These are phyloP conservation scores for Lingula anatina DNA, from an alignment of 2,888 invertebrate species.

Conservation along the genomic window DNA sequence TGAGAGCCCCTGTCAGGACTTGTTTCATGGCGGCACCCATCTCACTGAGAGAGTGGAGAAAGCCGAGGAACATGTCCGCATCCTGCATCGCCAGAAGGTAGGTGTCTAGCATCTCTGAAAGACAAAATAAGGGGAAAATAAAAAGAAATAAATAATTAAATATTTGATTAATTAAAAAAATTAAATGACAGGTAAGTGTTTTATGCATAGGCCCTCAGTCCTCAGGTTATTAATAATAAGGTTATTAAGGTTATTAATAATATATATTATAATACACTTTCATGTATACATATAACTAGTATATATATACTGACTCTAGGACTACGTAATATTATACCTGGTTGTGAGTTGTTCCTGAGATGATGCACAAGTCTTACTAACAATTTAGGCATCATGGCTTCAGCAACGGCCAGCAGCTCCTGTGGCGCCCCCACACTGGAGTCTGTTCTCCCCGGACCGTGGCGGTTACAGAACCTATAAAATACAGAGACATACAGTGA, in stretches of 20 bases:
- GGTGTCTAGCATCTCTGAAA: slow-evolving; percentile 55
- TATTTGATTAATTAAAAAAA: neutral
- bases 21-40: slow-evolving; percentile 94
- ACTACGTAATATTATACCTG: too few species aligned
- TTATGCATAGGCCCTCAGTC: too few species aligned
- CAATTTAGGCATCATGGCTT: slow-evolving; percentile 90
- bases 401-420: slow-evolving; percentile 86
- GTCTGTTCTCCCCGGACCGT: slow-evolving; percentile 86
- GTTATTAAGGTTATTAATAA: too few species aligned
- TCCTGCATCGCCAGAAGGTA: slow-evolving; percentile 66
- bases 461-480: slow-evolving; percentile 75
- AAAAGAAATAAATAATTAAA: neutral
- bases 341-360: slow-evolving; percentile 68
- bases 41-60: slow-evolving; percentile 89
- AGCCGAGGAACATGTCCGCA: slow-evolving; percentile 80
- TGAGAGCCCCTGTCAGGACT: slow-evolving; percentile 86
- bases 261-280: too few species aligned
- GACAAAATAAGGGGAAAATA: slow-evolving; percentile 2
- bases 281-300: too few species aligned
- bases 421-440: slow-evolving; percentile 62
- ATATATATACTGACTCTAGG: too few species aligned
- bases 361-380: slow-evolving; percentile 84
- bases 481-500: too few species aligned
- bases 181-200: slow-evolving; percentile 1
- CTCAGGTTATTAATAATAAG: too few species aligned